A percentile compares a stretch with the other conserved stretches of the same genome.
Conservation (phyloP, 2,888 invertebrate species). For the Melinaea marsaeus region DNA sequence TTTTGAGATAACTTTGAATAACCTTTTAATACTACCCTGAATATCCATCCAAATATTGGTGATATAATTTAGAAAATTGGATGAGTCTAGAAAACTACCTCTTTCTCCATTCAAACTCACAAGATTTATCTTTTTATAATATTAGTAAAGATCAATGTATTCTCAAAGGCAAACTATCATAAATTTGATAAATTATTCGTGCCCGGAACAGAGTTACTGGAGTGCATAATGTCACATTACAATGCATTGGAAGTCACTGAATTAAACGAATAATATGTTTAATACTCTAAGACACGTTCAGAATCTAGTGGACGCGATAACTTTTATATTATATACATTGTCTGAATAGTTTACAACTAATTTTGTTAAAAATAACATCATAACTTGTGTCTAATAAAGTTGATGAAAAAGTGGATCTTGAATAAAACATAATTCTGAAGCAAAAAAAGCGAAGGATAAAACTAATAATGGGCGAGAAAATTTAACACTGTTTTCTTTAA, state of each 20-base stretch:
- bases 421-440: background rate
- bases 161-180: no score
- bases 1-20: no score
- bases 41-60: no score
- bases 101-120: no score
- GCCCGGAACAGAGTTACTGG: slow-evolving; percentile 41
- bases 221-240: slow-evolving; percentile 63
- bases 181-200: no score
- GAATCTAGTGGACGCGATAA: slow-evolving; percentile 13
- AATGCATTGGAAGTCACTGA: slow-evolving; percentile 68
- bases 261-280: slow-evolving; percentile 59
- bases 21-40: no score
- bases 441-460: background rate
- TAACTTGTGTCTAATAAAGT: background rate
- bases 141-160: no score
- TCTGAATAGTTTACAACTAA: slow-evolving; percentile 5
- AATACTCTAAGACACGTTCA: slow-evolving; percentile 44
- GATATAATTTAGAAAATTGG: no score
- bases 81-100: no score
- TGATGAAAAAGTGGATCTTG: background rate
- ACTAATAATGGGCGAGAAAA: background rate
- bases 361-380: background rate
- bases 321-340: slow-evolving; percentile 9
- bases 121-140: no score
- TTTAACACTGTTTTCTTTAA: slow-evolving; percentile 3